Percentiles rank a stretch among this genome's conserved stretches.
Conservation (phyloP, 1,140 invertebrate genomes). For the Musca vetustissima region DNA sequence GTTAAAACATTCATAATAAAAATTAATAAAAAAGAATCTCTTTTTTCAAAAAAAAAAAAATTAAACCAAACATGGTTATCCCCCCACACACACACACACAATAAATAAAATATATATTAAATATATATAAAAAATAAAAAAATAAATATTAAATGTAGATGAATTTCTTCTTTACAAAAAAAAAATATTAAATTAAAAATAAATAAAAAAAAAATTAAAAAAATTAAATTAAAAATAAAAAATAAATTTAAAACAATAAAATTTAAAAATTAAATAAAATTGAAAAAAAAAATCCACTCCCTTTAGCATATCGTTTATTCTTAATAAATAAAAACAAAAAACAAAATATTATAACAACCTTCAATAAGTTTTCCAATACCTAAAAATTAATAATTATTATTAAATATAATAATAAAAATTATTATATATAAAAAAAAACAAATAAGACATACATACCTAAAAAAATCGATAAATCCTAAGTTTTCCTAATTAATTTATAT, state of each 20-base stretch:
- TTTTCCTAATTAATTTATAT: constrained; percentile 26
- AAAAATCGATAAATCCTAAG: constrained; percentile 25
- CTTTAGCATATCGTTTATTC: constrained; percentile 37
- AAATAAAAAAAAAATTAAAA: neutral
- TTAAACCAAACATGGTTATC: no score
- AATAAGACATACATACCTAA: constrained; percentile 30
- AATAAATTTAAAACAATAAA: neutral
- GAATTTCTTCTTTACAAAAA: neutral
- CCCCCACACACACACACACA: neutral
- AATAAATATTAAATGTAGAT: constrained; percentile 19
- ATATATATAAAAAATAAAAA: constrained; percentile 23
- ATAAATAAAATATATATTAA: constrained; percentile 9
- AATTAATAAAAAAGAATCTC: constrained; percentile 24
- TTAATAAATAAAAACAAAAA: constrained; percentile 27
- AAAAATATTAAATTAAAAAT: constrained; percentile 8
- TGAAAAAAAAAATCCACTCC: constrained; percentile 29
- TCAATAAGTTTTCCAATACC: constrained; percentile 37
- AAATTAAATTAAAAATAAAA: constrained; percentile 6
- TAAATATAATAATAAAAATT: no score
- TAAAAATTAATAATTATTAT: no score
- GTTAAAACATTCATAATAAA: constrained; percentile 26
- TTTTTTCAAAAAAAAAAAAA: constrained; percentile 23
- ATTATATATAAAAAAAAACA: no score
- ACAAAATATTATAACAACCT: constrained; percentile 25
- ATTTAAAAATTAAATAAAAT: constrained; percentile 5